phyloP scores from a whole-genome alignment of 2,797 vertebrate species.

The Bryconaethiops microstoma region DNA sequence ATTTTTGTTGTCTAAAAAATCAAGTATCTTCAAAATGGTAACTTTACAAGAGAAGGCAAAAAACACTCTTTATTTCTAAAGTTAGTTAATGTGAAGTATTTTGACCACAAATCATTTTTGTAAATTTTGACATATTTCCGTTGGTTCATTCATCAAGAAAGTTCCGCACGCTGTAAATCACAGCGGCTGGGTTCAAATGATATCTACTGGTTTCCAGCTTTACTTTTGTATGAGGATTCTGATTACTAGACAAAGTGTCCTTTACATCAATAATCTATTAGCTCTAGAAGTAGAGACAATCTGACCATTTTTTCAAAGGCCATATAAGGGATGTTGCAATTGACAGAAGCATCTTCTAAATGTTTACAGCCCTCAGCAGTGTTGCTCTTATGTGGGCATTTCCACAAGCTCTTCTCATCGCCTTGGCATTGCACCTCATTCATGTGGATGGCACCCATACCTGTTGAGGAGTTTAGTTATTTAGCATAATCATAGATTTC shows the following conservation, averaged over 20 bases:
- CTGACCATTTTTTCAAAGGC: constrained; percentile 89
- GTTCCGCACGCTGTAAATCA: too few species aligned
- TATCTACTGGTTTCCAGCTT: neutral
- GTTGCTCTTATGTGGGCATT: constrained; percentile 89
- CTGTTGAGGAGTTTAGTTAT: constrained; percentile 64
- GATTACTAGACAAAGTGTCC: neutral
- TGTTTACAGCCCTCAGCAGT: constrained; percentile 90
- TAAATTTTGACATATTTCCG: too few species aligned
- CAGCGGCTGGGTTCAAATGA: too few species aligned
- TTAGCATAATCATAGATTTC: neutral
- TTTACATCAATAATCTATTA: neutral
- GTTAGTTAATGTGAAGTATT: too few species aligned
- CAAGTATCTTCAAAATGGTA: too few species aligned
- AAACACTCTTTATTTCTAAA: too few species aligned
- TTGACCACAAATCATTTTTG: too few species aligned
- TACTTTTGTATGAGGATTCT: neutral
- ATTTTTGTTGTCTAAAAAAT: too few species aligned
- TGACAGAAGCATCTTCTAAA: constrained; percentile 83
- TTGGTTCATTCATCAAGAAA: too few species aligned
- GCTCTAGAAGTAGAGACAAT: constrained; percentile 16
- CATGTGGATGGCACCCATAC: constrained; percentile 91
- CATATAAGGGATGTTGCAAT: constrained; percentile 91
- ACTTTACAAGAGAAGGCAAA: too few species aligned
- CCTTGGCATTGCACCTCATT: constrained; percentile 90
- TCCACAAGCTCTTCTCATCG: constrained; percentile 87